These are phyloP conservation scores for Malurus cyaneus DNA, from an alignment of 2,113 vertebrate species.

Conservation along the genomic window DNA sequence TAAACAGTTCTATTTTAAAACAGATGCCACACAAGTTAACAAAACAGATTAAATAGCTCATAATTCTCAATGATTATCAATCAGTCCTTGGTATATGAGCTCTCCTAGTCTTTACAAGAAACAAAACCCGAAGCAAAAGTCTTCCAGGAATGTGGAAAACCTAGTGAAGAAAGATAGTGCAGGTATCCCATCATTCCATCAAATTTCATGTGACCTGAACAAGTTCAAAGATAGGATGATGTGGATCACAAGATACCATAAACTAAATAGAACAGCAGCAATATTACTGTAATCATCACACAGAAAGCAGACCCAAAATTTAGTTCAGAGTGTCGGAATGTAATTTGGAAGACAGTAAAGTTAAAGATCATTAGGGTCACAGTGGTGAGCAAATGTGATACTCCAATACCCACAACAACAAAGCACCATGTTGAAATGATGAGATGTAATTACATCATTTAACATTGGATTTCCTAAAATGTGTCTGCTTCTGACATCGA, in stretches of 20 bases:
- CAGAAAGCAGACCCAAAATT: slow-evolving; percentile 3
- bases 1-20: background rate
- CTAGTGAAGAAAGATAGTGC: background rate
- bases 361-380: background rate
- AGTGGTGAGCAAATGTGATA: background rate
- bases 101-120: background rate
- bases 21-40: background rate
- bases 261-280: background rate
- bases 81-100: background rate
- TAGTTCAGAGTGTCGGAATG: background rate
- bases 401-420: background rate
- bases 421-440: background rate
- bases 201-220: background rate
- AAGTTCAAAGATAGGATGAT: background rate
- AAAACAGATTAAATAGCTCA: background rate
- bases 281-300: background rate
- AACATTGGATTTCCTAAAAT: background rate
- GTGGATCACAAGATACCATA: background rate
- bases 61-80: background rate
- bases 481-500: background rate
- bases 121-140: background rate
- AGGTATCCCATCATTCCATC: background rate
- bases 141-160: background rate
- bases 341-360: background rate
- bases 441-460: background rate